These are phyloP conservation scores for Chelon auratus DNA, from an alignment of 2,797 vertebrate species.

Conservation along the genomic window DNA sequence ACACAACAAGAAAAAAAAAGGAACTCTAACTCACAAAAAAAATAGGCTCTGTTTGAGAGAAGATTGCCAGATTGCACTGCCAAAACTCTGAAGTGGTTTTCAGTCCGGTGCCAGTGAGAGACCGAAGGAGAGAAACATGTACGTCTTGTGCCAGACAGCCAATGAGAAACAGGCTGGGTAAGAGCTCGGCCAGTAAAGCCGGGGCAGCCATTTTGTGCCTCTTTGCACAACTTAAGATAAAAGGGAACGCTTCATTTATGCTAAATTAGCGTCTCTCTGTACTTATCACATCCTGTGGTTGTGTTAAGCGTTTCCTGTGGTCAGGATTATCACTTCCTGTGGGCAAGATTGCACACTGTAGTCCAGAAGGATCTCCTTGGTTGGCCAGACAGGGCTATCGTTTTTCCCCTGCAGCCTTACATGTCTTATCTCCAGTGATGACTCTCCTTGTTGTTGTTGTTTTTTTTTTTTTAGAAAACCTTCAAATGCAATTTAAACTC, in stretches of 20 bases:
- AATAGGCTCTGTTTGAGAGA: slow-evolving; percentile 40
- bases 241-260: slow-evolving; percentile 71
- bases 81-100: slow-evolving; percentile 72
- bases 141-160: slow-evolving; percentile 56
- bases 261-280: slow-evolving; percentile 63
- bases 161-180: slow-evolving; percentile 68
- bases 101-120: slow-evolving; percentile 58
- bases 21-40: slow-evolving; percentile 53
- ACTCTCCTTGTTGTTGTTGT: neutral
- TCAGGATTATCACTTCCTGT: slow-evolving; percentile 81
- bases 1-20: slow-evolving; percentile 37
- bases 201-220: slow-evolving; percentile 68
- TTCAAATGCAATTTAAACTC: slow-evolving; percentile 8
- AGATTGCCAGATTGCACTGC: slow-evolving; percentile 60
- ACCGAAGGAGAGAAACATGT: slow-evolving; percentile 50
- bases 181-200: slow-evolving; percentile 21
- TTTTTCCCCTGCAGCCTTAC: slow-evolving; percentile 27
- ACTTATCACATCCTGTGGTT: slow-evolving; percentile 68
- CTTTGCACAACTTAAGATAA: slow-evolving; percentile 63
- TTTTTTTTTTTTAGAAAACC: slow-evolving; percentile 16
- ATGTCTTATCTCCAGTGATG: slow-evolving; percentile 33
- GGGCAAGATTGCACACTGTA: slow-evolving; percentile 59
- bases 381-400: slow-evolving; percentile 22
- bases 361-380: slow-evolving; percentile 41
- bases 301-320: slow-evolving; percentile 76